These are phyloP conservation scores for Diogma glabrata DNA, from an alignment of 2,888 invertebrate genomes.

Conservation along the genomic window DNA sequence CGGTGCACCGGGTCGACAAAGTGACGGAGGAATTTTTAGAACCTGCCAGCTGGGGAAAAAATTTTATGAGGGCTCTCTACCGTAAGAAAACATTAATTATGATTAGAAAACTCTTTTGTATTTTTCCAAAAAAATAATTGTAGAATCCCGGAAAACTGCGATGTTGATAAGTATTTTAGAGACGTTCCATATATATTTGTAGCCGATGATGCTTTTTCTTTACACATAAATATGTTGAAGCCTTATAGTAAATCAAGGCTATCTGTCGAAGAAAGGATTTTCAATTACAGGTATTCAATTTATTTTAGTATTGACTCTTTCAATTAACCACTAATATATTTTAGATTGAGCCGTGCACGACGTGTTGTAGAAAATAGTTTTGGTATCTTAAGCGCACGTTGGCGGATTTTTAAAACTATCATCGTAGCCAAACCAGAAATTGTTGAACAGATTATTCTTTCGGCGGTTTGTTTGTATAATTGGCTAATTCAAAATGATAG, in stretches of 20 bases:
- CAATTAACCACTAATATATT: too few species aligned
- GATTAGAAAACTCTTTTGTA: too few species aligned
- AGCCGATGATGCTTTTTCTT: slow-evolving; percentile 5
- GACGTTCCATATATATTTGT: slow-evolving; percentile 7
- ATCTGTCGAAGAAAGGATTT: background rate
- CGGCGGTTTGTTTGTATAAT: background rate
- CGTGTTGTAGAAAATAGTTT: background rate
- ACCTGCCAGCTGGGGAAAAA: background rate
- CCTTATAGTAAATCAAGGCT: background rate
- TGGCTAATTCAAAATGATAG: background rate
- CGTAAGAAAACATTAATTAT: too few species aligned
- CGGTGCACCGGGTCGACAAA: slow-evolving; percentile 1
- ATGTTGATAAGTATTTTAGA: background rate
- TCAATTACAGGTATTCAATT: background rate
- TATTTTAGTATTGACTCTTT: too few species aligned
- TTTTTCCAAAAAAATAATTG: background rate
- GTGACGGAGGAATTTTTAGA: slow-evolving; percentile 3
- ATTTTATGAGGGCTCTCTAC: background rate
- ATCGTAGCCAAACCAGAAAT: background rate
- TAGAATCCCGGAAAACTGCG: background rate
- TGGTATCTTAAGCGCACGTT: background rate
- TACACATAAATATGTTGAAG: background rate
- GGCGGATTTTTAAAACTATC: background rate
- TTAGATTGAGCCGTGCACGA: background rate
- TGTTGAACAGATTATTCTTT: background rate